Evolutionary conservation across 2,113 vertebrate genomes (phyloP).

Genomic region (Erythrolamprus reginae): DNA sequence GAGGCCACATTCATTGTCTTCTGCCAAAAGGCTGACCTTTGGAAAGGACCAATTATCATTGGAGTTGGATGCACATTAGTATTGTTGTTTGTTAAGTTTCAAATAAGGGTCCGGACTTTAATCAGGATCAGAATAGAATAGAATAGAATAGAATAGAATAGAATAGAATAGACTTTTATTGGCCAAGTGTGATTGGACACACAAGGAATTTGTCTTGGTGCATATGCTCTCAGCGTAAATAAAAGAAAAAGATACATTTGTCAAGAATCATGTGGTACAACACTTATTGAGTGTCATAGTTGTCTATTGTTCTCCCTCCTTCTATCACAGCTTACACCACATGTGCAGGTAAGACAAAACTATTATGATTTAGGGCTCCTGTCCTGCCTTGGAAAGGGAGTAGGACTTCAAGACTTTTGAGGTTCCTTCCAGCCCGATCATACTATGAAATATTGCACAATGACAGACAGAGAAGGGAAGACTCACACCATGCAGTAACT

Average conservation of each 20-base stretch:
- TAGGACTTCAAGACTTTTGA: background rate
- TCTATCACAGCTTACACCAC: background rate
- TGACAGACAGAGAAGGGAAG: background rate
- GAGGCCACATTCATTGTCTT: background rate
- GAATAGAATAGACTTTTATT: too few relatives aligned
- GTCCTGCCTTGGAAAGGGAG: too few relatives aligned
- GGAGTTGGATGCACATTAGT: background rate
- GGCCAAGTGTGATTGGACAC: too few relatives aligned
- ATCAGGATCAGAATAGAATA: too few relatives aligned
- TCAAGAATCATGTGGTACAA: too few relatives aligned
- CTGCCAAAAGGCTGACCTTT: slow-evolving; percentile 11
- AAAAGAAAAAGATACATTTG: too few relatives aligned
- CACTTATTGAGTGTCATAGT: too few relatives aligned
- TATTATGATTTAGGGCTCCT: background rate
- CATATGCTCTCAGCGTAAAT: too few relatives aligned
- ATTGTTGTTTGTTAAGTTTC: background rate
- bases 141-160: too few relatives aligned
- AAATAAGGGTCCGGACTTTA: background rate
- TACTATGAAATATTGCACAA: background rate
- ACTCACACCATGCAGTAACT: background rate
- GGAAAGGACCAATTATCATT: slow-evolving; percentile 45
- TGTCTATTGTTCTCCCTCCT: too few relatives aligned
- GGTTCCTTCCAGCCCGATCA: background rate
- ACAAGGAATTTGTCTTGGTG: too few relatives aligned
- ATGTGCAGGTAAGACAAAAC: background rate